phyloP scores from a whole-genome alignment of 2,888 invertebrate species.

The Eilema griseolum region DNA sequence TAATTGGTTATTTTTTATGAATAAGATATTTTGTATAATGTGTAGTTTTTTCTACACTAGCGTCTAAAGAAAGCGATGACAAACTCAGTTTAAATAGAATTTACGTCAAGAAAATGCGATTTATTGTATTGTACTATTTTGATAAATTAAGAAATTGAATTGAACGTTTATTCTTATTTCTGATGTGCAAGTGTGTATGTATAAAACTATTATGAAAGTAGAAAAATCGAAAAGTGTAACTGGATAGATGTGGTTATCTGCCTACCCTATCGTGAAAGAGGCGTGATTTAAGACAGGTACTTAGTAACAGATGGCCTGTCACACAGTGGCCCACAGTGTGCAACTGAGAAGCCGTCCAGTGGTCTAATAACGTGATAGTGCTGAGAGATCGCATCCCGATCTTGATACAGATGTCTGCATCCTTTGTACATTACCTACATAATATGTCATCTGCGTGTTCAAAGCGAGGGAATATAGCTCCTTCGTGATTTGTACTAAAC shows the following conservation, averaged over 20 bases:
- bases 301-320: neutral
- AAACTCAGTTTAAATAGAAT: too few species aligned
- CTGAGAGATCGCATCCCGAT: conserved; percentile 48
- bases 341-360: conserved; percentile 9
- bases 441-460: neutral
- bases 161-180: too few species aligned
- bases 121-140: too few species aligned
- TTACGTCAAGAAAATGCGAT: too few species aligned
- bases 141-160: too few species aligned
- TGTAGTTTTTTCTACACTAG: too few species aligned
- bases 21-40: neutral
- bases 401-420: conserved; percentile 34
- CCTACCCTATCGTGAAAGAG: neutral
- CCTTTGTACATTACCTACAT: conserved; percentile 35
- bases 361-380: conserved; percentile 36
- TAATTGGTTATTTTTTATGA: neutral
- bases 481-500: neutral
- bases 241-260: neutral
- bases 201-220: neutral
- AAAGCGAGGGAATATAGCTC: neutral
- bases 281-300: neutral
- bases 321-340: conserved; percentile 23
- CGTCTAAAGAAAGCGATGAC: too few species aligned
- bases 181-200: neutral
- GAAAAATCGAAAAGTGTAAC: neutral